phyloP scores from a whole-genome alignment of 2,797 vertebrate species.

The Sebastiscus tertius region DNA sequence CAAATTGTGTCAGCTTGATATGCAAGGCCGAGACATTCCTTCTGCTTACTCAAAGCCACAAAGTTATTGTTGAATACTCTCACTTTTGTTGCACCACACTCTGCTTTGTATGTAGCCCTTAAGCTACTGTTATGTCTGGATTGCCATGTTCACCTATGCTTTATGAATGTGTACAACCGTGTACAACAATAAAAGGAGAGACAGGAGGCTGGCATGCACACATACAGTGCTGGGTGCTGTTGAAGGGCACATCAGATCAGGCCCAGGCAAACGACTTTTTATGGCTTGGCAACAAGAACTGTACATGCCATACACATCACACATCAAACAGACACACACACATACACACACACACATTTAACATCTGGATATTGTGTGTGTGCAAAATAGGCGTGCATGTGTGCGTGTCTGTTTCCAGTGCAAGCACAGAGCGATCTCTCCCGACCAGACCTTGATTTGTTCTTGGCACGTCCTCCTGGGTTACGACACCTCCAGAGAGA shows the following conservation, averaged over 20 bases:
- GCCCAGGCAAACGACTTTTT: slow-evolving; percentile 62
- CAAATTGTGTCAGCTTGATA: background rate
- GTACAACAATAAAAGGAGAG: slow-evolving; percentile 27
- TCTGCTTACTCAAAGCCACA: slow-evolving; percentile 1
- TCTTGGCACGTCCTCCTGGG: slow-evolving; percentile 69
- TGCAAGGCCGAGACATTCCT: background rate
- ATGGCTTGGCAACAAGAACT: slow-evolving; percentile 66
- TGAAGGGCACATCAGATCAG: slow-evolving; percentile 60
- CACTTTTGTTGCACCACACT: background rate
- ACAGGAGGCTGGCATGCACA: slow-evolving; percentile 22
- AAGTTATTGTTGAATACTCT: background rate
- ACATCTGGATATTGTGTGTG: slow-evolving; percentile 71
- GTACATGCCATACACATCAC: slow-evolving; percentile 74
- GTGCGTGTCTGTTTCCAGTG: slow-evolving; percentile 51
- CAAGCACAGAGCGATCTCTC: slow-evolving; percentile 61
- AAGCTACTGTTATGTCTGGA: background rate
- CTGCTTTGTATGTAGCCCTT: slow-evolving; percentile 2
- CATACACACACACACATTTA: slow-evolving; percentile 22
- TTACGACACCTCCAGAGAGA: slow-evolving; percentile 76
- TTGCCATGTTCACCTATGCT: slow-evolving; percentile 18
- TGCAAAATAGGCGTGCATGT: slow-evolving; percentile 28
- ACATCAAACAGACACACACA: slow-evolving; percentile 54
- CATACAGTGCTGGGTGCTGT: slow-evolving; percentile 10
- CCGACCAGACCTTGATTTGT: slow-evolving; percentile 70
- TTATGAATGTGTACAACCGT: slow-evolving; percentile 37